These are phyloP conservation scores for Bombyx mori DNA, from an alignment of 1,140 invertebrate genomes.

Conservation along the genomic window ASM3026992v2 NC_085129.1:6981501-6982000, in stretches of 20 bases:
- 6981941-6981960: slow-evolving; percentile 59
- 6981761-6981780: slow-evolving; percentile 42
- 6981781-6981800: slow-evolving; percentile 44
- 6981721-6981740: slow-evolving; percentile 63
- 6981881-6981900: slow-evolving; percentile 58
- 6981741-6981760: slow-evolving; percentile 62
- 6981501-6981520: too few species aligned
- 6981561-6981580: too few species aligned
- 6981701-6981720: slow-evolving; percentile 49
- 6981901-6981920: slow-evolving; percentile 29
- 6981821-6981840: slow-evolving; percentile 60
- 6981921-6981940: slow-evolving; percentile 41
- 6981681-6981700: slow-evolving; percentile 28
- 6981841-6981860: slow-evolving; percentile 48
- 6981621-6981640: slow-evolving; percentile 17
- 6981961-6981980: slow-evolving; percentile 52
- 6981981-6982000: slow-evolving; percentile 45
- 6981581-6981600: too few species aligned
- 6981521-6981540: too few species aligned
- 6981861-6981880: slow-evolving; percentile 64
- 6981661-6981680: slow-evolving; percentile 14
- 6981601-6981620: background rate
- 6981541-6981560: too few species aligned
- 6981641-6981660: slow-evolving; percentile 17
- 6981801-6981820: slow-evolving; percentile 50